Percentiles rank a stretch among this genome's conserved stretches.
Conservation (phyloP, 2,113 vertebrate species). For the Scopus umbretta region DNA sequence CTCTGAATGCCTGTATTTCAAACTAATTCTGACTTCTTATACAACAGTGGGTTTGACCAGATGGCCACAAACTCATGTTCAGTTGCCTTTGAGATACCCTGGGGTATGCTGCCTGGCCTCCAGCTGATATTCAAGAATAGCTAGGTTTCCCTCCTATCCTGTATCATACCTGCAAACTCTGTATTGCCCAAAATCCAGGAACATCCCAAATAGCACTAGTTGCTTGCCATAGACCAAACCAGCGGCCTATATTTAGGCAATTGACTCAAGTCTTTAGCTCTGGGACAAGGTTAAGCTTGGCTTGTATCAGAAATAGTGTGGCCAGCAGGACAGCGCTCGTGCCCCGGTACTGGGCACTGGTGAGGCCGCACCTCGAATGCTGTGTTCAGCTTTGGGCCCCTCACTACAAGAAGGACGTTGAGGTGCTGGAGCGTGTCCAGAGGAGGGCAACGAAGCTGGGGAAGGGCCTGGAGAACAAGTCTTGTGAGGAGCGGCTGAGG, state of each 20-base stretch:
- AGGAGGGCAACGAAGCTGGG: fast-evolving
- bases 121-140: not conserved
- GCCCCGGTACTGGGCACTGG: not conserved
- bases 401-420: not conserved
- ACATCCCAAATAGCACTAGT: not conserved
- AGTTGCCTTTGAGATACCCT: not conserved
- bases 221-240: not conserved
- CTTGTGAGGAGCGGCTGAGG: not conserved
- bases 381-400: not conserved
- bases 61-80: not conserved
- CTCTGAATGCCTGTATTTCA: not conserved
- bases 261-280: not conserved
- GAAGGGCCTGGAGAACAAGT: not conserved
- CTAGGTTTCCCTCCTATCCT: not conserved
- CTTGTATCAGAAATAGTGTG: not conserved
- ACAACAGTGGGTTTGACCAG: not conserved
- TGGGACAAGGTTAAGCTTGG: not conserved
- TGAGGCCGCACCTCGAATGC: not conserved
- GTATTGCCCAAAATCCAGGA: not conserved
- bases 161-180: not conserved
- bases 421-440: fast-evolving
- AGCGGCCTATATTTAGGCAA: not conserved
- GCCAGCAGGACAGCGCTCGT: not conserved
- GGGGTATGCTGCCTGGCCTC: not conserved
- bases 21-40: not conserved